Evolutionary conservation across 2,888 invertebrate species (phyloP), one percentile per base, ranked within the genome.

Genomic region (Thymelicus acteon): DNA sequence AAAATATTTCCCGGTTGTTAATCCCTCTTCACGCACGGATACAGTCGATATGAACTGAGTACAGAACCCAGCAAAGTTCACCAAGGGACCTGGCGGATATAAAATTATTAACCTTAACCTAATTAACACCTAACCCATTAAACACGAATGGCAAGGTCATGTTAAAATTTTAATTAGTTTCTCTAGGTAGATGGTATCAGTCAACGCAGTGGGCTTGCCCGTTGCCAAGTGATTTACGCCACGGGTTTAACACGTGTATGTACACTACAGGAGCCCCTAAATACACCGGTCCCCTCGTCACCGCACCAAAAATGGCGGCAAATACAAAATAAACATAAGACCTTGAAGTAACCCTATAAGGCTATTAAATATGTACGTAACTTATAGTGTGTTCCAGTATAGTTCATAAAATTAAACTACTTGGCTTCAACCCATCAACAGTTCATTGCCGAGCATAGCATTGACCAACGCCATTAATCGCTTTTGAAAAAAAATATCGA

Each of bases 121-220:
- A 63, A 69, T 63, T 58, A 44, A 63, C 5, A 24, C 54, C 40
- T 19, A 39, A 52, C 19, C 54, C 24, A 61, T 48, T 54, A 52
- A 57, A 13, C 48, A 15, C n/a, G 60, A 61, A 52, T 57, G 62
- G 37, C 68, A 69, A 69, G 68, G 68, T 69, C 69, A 48, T 54
- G 15, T 69, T 48, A 69, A 63, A 69, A 63, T 48, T 57, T 63
- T 48, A 68, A 63, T 69, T 69, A 48, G 60, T 57, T 57, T 63
- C 48, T 58, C 31, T 52, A 47, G 63, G 58, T 69, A 57, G 69
- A 69, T 69, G 19, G 54, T 63, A 69, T 69, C 68, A 52, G n/a
- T 69, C 15, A 7, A 31, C 61, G 54, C 40, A 10, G 47, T 62
- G 13, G 13, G 12, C 8, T 40, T 10, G 24, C 37, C 60, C 52